phyloP scores from a whole-genome alignment of 37 sponge, comb jelly and placozoan genomes.

The Aplysina aerophoba region DNA sequence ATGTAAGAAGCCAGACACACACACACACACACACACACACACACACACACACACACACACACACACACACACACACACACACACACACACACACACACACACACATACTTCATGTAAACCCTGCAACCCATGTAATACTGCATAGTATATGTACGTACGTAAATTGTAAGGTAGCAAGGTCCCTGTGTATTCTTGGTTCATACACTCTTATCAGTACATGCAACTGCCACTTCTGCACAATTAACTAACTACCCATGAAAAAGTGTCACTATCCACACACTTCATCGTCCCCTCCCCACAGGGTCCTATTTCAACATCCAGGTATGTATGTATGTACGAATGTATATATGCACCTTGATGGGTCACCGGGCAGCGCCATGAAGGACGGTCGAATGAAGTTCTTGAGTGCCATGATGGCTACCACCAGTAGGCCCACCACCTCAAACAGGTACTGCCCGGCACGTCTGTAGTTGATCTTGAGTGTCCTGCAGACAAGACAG shows the following conservation, averaged over 20 bases:
- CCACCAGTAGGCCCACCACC: not conserved
- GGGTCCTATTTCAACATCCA: too few species aligned
- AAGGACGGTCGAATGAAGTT: constrained; percentile 12
- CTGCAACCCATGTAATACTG: too few species aligned
- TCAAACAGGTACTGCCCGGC: constrained; percentile 23
- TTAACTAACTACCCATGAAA: too few species aligned
- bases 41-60: not conserved
- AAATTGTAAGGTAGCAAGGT: too few species aligned
- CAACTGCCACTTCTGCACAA: too few species aligned
- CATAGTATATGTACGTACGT: too few species aligned
- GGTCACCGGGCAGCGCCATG: constrained; percentile 2
- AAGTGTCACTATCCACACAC: too few species aligned
- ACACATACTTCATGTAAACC: too few species aligned
- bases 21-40: constrained; percentile 37
- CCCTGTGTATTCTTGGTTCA: too few species aligned
- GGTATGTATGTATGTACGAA: not conserved
- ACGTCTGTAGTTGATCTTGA: not conserved
- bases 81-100: constrained; percentile 16
- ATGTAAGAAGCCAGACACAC: constrained; percentile 18
- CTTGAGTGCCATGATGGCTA: constrained; percentile 21
- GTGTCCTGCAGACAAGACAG: not conserved
- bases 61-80: constrained; percentile 26
- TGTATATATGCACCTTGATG: not conserved
- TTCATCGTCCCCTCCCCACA: too few species aligned
- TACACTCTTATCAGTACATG: too few species aligned